phyloP scores from a whole-genome alignment of 2,888 invertebrate genomes.

The Dinocampus coccinellae region DNA sequence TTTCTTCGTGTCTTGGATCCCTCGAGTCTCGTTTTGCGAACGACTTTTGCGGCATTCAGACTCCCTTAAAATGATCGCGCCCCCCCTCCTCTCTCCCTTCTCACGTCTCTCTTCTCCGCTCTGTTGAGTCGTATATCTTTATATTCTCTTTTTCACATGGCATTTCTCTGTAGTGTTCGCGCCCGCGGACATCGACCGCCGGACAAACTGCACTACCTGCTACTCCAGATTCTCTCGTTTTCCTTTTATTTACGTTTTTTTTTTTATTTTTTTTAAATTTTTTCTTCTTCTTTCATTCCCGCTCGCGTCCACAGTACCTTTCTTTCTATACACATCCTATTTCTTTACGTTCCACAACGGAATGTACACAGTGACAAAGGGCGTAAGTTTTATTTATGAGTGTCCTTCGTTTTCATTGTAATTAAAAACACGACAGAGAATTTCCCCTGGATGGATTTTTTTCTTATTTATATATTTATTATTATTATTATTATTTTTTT shows the following conservation, averaged over 20 bases:
- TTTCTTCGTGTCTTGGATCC: slow-evolving; percentile 14
- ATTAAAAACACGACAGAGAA: background rate
- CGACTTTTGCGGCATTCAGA: slow-evolving; percentile 51
- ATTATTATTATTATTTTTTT: too few species aligned
- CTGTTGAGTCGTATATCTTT: slow-evolving; percentile 59
- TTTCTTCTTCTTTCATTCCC: too few species aligned
- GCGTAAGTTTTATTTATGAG: background rate
- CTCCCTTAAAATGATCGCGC: slow-evolving; percentile 15
- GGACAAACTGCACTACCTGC: slow-evolving; percentile 57
- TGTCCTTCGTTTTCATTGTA: background rate
- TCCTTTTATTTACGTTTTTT: slow-evolving; percentile 37
- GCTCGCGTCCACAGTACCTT: slow-evolving; percentile 40
- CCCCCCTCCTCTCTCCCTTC: too few species aligned
- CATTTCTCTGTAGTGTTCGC: background rate
- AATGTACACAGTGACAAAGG: background rate
- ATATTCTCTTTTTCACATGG: slow-evolving; percentile 47
- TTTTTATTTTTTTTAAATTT: slow-evolving; percentile 43
- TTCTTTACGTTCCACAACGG: slow-evolving; percentile 32
- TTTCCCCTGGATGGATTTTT: background rate
- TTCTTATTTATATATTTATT: background rate
- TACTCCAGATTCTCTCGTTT: slow-evolving; percentile 52
- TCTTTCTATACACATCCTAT: slow-evolving; percentile 43
- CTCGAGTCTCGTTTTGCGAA: slow-evolving; percentile 45
- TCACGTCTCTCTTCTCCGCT: too few species aligned
- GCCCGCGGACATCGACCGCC: slow-evolving; percentile 50